Base-by-base conservation (phyloP, 2,888 invertebrate genomes). In the Coelopa pilipes region DNA sequence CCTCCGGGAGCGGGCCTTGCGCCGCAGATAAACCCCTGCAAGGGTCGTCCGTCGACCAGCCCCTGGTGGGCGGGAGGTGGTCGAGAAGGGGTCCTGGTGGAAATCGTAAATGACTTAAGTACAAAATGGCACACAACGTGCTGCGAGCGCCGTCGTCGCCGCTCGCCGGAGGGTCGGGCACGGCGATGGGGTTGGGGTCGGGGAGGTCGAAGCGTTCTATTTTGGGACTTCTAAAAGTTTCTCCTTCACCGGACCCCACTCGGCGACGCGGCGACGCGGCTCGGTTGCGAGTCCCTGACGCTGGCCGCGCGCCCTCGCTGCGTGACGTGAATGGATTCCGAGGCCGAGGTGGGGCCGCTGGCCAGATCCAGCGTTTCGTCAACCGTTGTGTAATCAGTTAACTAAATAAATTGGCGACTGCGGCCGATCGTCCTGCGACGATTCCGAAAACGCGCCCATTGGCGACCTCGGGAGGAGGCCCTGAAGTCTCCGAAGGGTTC, bases 271-370 rank as follows among this genome's bases (percentile, higher is more conserved):
- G 34, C n/a, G 7, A 34, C 4, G 34, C 34, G 34, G 34, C 34
- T 34, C 34, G 34, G 7, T 34, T 34, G 34, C 34, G 34, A 7
- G 4, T 34, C 34, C 34, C 34, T 34, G 34, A 34, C 34, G 2
- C 7, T 7, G 34, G 2, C 7, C 34, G 34, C 7, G 34, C 4
- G 4, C 34, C 34, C 2, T 34, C 34, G 59, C 60, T 70, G 47
- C 70, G 70, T 74, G 74, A 74, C 66, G 70, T 66, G 74, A 70
- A 74, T 74, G 50, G 47, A n/a, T 49, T 66, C 34, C 17, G 17
- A 12, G 47, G 34, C 12, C 15, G 67, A 66, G 12, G 9, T 4
- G 34, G 34, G 34, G 34, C 34, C 7, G 34, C 34, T 4, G 34
- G 34, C n/a, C n/a, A 5, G 13, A 9, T 53, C n/a, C 10, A 7